Percentiles rank a stretch among this genome's conserved stretches.
phyloP scores from a whole-genome alignment of 2,113 vertebrate species.

The Eurystomus gularis region DNA sequence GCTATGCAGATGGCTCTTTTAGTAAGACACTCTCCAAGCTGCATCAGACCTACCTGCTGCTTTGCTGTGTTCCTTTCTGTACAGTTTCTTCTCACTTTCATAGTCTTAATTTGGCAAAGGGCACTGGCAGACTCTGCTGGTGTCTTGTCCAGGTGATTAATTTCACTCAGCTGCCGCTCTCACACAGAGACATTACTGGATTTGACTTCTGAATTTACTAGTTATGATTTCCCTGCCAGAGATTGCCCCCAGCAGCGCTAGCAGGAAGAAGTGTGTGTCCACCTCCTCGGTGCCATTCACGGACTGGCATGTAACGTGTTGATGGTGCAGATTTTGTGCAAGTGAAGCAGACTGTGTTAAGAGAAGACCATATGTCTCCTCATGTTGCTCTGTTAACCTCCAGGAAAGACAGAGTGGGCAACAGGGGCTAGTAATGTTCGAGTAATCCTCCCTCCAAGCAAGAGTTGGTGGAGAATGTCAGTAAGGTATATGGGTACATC shows the following conservation, averaged over 20 bases:
- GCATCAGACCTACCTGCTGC: not conserved
- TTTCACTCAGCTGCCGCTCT: not conserved
- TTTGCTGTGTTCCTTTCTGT: not conserved
- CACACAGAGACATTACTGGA: not conserved
- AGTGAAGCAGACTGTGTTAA: not conserved
- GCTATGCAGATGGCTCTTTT: not conserved
- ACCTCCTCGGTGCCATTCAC: not conserved
- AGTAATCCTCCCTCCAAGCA: not conserved
- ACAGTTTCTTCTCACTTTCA: not conserved
- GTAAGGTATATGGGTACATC: fast-evolving
- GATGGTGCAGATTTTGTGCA: not conserved
- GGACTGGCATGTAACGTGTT: not conserved
- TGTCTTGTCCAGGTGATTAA: conserved; percentile 31
- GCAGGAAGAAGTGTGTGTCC: not conserved
- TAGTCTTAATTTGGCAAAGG: not conserved
- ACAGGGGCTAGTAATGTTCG: not conserved
- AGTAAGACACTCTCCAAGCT: not conserved
- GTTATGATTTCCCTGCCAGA: not conserved
- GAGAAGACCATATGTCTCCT: not conserved
- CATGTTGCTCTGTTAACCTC: not conserved
- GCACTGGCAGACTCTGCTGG: not conserved
- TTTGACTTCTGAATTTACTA: not conserved
- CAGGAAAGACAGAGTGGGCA: not conserved
- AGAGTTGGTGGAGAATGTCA: not conserved
- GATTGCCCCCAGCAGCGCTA: fast-evolving